Conservation (phyloP, 2,797 vertebrate species). For the Pseudocheirus occidentalis region DNA sequence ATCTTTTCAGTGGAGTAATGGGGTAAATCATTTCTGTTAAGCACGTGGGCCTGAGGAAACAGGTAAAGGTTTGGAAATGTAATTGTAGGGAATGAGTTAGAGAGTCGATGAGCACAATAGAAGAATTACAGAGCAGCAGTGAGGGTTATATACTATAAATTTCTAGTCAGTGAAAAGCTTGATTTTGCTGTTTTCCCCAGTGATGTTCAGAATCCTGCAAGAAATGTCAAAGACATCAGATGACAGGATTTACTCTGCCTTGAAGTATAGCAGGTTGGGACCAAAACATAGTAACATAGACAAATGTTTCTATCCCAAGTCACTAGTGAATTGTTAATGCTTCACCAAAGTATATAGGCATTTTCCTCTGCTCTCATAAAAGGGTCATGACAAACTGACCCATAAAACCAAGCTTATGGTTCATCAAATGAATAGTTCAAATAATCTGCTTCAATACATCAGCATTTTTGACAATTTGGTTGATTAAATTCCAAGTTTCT, state of each 20-base stretch:
- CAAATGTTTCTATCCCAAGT: neutral
- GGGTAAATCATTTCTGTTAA: neutral
- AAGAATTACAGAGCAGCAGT: neutral
- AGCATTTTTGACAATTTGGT: neutral
- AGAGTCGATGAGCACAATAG: neutral
- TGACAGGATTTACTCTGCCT: neutral
- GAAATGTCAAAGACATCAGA: neutral
- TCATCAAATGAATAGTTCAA: neutral
- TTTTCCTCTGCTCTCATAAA: neutral
- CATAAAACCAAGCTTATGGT: neutral
- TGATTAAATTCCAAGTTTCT: neutral
- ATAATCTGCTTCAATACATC: neutral
- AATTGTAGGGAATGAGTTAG: neutral
- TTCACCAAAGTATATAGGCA: neutral
- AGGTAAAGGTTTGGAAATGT: neutral
- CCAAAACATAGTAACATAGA: neutral
- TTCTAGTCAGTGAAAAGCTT: neutral
- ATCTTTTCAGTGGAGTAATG: neutral
- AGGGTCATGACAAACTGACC: neutral
- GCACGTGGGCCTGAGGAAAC: neutral
- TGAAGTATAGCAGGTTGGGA: neutral
- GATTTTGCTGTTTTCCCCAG: neutral
- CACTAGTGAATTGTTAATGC: neutral
- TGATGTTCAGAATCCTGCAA: neutral
- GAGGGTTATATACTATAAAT: neutral